Base-by-base conservation (phyloP, 2,797 vertebrate species). In the Sebastes wilsoni region DNA sequence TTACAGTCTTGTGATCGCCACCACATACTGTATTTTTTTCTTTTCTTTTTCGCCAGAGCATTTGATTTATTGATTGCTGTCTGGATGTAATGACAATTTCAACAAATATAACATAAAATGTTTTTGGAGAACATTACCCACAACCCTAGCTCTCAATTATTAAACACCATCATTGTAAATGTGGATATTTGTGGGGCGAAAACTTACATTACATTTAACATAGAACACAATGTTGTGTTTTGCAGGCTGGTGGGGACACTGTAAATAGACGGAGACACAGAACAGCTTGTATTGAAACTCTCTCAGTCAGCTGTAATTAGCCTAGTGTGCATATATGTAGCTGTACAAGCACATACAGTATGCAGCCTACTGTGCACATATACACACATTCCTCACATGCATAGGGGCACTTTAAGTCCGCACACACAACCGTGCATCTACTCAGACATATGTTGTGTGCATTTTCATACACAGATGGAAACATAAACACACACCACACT, bases 381-480 rank as follows among this genome's bases (percentile, higher is more conserved):
- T 2, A 30, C 8, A 66, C 32, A 55, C 62, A 79, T 83, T 86
- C 75, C 54, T 81, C 46, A 32, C 36, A 72, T 60, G 66, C 46
- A 59, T 16, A 23, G 20, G 8, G 12, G 34, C 22, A 46, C 42
- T 46, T 46, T 46, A 46, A 46, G 42, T 46, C 16, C 18, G 18
- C 46, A 61, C 49, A 61, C 62, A 84, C 30, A 61, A 18, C 1
- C 8, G 64, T 18, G 16, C 49, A 64, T 12, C 2, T 23, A 49
- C 58, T 73, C 8, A 38, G 62, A 80, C 77, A 56, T 60, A 72
- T 42, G 67, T 71, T 68, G 68, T 65, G 82, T 52, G 64, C 62
- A 49, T 82, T 72, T 81, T 83, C 64, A 67, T 65, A 73, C 75
- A 59, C 75, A 79, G 42, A 46, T 71, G 77, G 75, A 85, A 73